Conservation (phyloP, 2,888 invertebrate species). For the Camponotus fellah region DNA sequence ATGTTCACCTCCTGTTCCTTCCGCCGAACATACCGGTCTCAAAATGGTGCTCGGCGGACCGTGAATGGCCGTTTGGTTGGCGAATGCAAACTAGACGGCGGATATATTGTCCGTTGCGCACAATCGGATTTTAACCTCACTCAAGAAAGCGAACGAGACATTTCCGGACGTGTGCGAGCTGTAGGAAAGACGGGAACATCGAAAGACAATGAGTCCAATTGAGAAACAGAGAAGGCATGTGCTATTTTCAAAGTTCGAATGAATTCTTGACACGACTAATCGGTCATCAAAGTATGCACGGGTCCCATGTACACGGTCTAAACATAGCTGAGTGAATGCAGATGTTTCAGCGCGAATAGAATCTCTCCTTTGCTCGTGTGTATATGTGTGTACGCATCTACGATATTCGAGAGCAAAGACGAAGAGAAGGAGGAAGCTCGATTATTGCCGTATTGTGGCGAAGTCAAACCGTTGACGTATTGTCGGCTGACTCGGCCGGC, state of each 20-base stretch:
- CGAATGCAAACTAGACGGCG: slow-evolving; percentile 78
- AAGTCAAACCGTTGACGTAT: slow-evolving; percentile 79
- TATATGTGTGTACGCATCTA: slow-evolving; percentile 8
- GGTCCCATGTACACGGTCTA: slow-evolving; percentile 4
- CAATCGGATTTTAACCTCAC: slow-evolving; percentile 78
- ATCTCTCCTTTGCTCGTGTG: neutral
- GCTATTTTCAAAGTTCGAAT: neutral
- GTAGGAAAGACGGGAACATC: slow-evolving; percentile 17
- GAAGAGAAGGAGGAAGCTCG: slow-evolving; percentile 74
- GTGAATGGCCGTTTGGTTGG: slow-evolving; percentile 78
- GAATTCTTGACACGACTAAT: neutral
- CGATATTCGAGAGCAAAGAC: slow-evolving; percentile 65
- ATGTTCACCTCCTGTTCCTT: slow-evolving; percentile 19
- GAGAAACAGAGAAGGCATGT: slow-evolving; percentile 16
- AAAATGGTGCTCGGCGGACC: slow-evolving; percentile 76
- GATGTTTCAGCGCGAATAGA: slow-evolving; percentile 5
- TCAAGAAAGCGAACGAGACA: slow-evolving; percentile 73
- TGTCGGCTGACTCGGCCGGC: slow-evolving; percentile 70
- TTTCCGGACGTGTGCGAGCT: slow-evolving; percentile 59
- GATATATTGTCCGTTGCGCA: slow-evolving; percentile 76
- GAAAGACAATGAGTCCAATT: neutral
- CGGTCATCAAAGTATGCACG: neutral
- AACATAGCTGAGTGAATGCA: neutral
- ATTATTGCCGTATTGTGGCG: slow-evolving; percentile 78
- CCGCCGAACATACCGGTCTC: slow-evolving; percentile 49